Percentiles rank a stretch among this genome's conserved stretches.
These are phyloP conservation scores for Zelleria hepariella DNA, from an alignment of 2,888 invertebrate species.

Conservation along the genomic window DNA sequence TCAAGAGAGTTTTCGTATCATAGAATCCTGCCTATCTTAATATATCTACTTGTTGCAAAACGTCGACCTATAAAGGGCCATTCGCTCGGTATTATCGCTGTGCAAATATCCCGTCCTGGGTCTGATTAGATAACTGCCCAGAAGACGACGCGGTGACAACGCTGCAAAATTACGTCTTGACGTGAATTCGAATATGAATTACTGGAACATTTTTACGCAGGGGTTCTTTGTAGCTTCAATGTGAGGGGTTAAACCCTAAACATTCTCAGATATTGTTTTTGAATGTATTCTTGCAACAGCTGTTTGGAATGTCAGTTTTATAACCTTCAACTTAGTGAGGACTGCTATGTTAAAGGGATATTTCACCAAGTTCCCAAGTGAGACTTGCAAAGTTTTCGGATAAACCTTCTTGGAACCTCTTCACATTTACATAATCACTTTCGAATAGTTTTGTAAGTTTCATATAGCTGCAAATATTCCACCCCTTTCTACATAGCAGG, in stretches of 20 bases:
- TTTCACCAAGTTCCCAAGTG: background rate
- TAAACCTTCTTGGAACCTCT: background rate
- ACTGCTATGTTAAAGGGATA: background rate
- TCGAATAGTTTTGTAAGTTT: background rate
- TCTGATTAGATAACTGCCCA: constrained; percentile 57
- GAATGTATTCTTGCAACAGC: background rate
- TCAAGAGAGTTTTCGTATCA: too few species aligned
- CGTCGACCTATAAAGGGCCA: constrained; percentile 49
- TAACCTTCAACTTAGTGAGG: background rate
- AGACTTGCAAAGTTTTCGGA: background rate
- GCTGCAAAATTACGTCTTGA: background rate
- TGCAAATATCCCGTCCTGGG: constrained; percentile 62
- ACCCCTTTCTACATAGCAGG: too few species aligned
- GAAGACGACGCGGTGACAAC: background rate
- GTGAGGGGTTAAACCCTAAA: background rate
- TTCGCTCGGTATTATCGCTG: constrained; percentile 50
- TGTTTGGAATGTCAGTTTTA: background rate
- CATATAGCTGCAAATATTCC: background rate
- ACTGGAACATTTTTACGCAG: background rate
- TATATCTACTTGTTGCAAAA: constrained; percentile 31
- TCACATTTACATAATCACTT: background rate
- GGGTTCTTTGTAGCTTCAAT: background rate
- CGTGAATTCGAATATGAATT: background rate
- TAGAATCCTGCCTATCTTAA: too few species aligned
- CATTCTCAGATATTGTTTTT: background rate